Evolutionary conservation across 2,797 vertebrate genomes (phyloP).

Genomic region (Podarcis siculus): DNA sequence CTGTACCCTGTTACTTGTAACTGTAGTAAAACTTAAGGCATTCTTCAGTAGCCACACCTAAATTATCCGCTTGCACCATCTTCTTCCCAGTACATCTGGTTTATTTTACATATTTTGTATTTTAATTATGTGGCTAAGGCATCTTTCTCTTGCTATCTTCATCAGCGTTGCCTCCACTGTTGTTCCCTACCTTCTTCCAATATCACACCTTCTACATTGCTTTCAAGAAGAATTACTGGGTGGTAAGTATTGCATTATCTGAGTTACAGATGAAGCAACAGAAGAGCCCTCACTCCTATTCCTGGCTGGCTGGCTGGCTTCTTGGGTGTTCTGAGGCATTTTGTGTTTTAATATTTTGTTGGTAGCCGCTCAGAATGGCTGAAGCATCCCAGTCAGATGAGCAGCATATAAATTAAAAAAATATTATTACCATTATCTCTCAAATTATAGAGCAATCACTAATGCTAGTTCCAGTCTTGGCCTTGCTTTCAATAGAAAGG

Average conservation of each 20-base stretch:
- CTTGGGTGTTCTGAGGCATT: background rate
- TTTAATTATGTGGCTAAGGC: background rate
- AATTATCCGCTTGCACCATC: background rate
- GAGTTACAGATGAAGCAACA: background rate
- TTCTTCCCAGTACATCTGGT: too few species aligned
- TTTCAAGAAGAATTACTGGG: conserved; percentile 80
- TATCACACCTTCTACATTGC: conserved; percentile 78
- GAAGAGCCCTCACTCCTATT: background rate
- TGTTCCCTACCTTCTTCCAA: conserved; percentile 84
- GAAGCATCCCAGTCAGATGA: too few species aligned
- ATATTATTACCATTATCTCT: too few species aligned
- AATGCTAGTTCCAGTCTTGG: too few species aligned
- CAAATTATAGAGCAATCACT: too few species aligned
- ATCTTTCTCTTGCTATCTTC: background rate
- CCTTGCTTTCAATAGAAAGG: too few species aligned
- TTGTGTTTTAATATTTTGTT: too few species aligned
- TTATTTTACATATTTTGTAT: background rate
- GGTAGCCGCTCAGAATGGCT: too few species aligned
- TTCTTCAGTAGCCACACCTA: background rate
- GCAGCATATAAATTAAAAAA: too few species aligned
- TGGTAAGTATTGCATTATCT: conserved; percentile 75
- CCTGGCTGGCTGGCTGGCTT: too few species aligned
- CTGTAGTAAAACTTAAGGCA: background rate
- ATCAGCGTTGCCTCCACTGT: conserved; percentile 82
- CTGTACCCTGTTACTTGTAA: background rate